A percentile compares a stretch with the other conserved stretches of the same genome.
Conservation (phyloP, 1,140 invertebrate species). For the Babylonia areolata region DNA sequence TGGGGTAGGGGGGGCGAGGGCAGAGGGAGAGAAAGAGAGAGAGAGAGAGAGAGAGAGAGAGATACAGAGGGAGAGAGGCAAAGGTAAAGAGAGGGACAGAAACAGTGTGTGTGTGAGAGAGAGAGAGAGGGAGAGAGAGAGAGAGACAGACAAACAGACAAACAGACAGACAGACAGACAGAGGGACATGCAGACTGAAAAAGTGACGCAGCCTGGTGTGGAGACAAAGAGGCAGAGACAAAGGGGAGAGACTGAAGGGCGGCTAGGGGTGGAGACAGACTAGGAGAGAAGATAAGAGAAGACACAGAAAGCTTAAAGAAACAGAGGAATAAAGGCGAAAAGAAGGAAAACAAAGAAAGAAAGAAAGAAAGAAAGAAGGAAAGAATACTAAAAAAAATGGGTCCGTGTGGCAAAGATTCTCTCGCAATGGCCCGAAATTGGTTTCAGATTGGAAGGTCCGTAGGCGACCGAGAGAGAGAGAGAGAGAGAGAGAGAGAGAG, state of each 20-base stretch:
- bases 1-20: too few relatives aligned
- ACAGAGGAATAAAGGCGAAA: too few relatives aligned
- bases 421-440: too few relatives aligned
- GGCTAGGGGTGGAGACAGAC: background rate
- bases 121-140: slow-evolving; percentile 1
- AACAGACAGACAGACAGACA: background rate
- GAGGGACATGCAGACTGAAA: too few relatives aligned
- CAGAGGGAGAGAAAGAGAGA: too few relatives aligned
- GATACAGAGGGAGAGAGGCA: slow-evolving; percentile 14
- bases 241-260: too few relatives aligned
- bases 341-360: background rate
- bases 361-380: background rate
- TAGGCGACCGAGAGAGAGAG: background rate
- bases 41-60: too few relatives aligned
- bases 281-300: background rate
- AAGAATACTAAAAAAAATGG: slow-evolving; percentile 13
- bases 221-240: too few relatives aligned
- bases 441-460: too few relatives aligned
- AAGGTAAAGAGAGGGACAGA: slow-evolving; percentile 6
- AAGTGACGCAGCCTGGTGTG: too few relatives aligned
- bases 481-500: background rate
- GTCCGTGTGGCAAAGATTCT: too few relatives aligned
- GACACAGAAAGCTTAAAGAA: too few relatives aligned
- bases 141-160: background rate
- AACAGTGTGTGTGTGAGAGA: background rate